Percentiles rank a stretch among this genome's conserved stretches.
Conservation (phyloP, 2,888 invertebrate genomes). For the Bhutanitis thaidina region DNA sequence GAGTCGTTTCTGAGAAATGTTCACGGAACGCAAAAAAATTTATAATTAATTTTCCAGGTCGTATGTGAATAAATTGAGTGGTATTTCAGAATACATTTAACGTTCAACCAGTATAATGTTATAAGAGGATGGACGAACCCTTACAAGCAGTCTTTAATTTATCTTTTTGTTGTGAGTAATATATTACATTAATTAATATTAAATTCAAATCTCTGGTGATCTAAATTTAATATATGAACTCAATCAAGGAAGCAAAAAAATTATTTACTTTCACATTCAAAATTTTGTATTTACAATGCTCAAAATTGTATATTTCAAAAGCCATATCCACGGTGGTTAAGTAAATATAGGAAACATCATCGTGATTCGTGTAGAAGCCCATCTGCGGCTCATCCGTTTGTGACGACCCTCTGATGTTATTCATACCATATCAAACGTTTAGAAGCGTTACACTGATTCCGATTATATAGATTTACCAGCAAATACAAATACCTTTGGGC, state of each 20-base stretch:
- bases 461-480: slow-evolving; percentile 41
- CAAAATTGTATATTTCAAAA: too few species aligned
- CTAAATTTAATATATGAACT: neutral
- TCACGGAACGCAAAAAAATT: slow-evolving; percentile 15
- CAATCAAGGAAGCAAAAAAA: too few species aligned
- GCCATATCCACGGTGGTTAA: slow-evolving; percentile 46
- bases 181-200: neutral
- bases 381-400: slow-evolving; percentile 58
- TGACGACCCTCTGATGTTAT: slow-evolving; percentile 68
- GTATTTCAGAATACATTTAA: slow-evolving; percentile 20
- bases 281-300: too few species aligned
- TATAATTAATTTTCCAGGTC: slow-evolving; percentile 18
- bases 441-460: slow-evolving; percentile 57
- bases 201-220: neutral
- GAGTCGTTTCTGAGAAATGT: slow-evolving; percentile 5
- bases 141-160: slow-evolving; percentile 9
- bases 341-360: slow-evolving; percentile 26
- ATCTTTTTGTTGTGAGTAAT: neutral
- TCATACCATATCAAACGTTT: slow-evolving; percentile 72
- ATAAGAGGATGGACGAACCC: slow-evolving; percentile 2
- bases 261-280: too few species aligned
- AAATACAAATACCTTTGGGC: slow-evolving; percentile 18
- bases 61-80: slow-evolving; percentile 19
- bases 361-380: slow-evolving; percentile 34
- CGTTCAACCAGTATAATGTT: slow-evolving; percentile 16